phyloP scores from a whole-genome alignment of 1,140 invertebrate species.

The Xylocopa sonorina region DNA sequence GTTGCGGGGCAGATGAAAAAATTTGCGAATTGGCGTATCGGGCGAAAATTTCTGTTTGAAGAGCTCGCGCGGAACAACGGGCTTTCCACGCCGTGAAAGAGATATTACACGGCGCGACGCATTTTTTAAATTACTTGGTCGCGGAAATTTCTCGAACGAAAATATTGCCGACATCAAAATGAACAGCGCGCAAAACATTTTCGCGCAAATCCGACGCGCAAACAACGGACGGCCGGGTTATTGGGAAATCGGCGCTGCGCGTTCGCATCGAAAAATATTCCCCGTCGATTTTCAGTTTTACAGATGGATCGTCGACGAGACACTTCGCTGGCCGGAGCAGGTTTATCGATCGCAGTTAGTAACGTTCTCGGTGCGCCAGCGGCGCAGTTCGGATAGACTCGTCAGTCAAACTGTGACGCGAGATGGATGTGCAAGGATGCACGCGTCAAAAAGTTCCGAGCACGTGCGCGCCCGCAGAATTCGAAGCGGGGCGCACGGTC shows the following conservation, averaged over 20 bases:
- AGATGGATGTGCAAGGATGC: neutral
- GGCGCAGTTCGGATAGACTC: conserved; percentile 8
- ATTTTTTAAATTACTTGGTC: too few relatives aligned
- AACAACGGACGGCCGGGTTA: too few relatives aligned
- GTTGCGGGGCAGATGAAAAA: neutral
- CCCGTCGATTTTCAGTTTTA: neutral
- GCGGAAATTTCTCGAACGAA: too few relatives aligned
- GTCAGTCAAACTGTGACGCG: neutral
- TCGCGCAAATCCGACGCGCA: too few relatives aligned
- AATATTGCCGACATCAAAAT: too few relatives aligned
- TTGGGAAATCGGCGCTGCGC: too few relatives aligned
- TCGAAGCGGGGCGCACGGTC: neutral
- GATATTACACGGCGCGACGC: too few relatives aligned
- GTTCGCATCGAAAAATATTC: too few relatives aligned
- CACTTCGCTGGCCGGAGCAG: neutral
- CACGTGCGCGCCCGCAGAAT: neutral
- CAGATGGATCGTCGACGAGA: neutral
- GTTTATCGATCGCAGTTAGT: neutral
- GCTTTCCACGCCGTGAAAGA: too few relatives aligned
- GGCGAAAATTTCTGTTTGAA: neutral
- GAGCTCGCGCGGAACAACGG: too few relatives aligned
- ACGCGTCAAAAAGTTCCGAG: conserved; percentile 11
- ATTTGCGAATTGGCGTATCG: neutral
- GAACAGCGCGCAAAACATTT: too few relatives aligned
- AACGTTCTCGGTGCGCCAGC: neutral